A percentile compares a stretch with the other conserved stretches of the same genome.
Evolutionary conservation across 92 coral and sea anemone species (phyloP).

Genomic region (Zoanthus gigantus): DNA sequence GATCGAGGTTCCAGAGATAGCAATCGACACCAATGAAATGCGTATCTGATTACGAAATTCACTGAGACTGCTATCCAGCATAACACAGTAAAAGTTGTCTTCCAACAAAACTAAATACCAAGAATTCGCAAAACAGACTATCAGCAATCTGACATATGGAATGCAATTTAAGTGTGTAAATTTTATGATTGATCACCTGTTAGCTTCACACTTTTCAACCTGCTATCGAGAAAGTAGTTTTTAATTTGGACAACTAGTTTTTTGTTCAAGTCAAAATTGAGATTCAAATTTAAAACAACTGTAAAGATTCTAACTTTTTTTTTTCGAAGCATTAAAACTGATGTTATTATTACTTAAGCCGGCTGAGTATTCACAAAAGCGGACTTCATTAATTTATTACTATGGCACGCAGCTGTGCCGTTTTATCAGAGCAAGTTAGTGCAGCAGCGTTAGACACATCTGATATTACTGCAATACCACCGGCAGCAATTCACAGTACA

Average conservation of each 20-base stretch:
- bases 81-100: neutral
- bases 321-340: neutral
- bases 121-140: neutral
- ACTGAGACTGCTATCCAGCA: neutral
- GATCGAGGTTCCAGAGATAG: neutral
- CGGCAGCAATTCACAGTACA: neutral
- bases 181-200: neutral
- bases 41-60: neutral
- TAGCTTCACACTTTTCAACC: too few species aligned
- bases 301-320: too few species aligned
- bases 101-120: neutral
- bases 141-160: neutral
- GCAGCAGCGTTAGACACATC: conserved; percentile 30
- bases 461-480: conserved; percentile 23
- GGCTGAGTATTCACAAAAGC: neutral
- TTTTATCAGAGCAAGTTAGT: conserved; percentile 31
- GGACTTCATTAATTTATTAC: neutral
- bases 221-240: too few species aligned
- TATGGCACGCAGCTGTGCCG: conserved; percentile 5
- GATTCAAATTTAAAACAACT: neutral
- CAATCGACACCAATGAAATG: neutral
- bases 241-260: too few species aligned
- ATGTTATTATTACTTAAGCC: conserved; percentile 7
- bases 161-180: neutral
- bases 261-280: too few species aligned